A percentile compares a stretch with the other conserved stretches of the same genome.
Evolutionary conservation across 1,140 invertebrate species (phyloP).

Genomic region (Drosophila nikananu): DNA sequence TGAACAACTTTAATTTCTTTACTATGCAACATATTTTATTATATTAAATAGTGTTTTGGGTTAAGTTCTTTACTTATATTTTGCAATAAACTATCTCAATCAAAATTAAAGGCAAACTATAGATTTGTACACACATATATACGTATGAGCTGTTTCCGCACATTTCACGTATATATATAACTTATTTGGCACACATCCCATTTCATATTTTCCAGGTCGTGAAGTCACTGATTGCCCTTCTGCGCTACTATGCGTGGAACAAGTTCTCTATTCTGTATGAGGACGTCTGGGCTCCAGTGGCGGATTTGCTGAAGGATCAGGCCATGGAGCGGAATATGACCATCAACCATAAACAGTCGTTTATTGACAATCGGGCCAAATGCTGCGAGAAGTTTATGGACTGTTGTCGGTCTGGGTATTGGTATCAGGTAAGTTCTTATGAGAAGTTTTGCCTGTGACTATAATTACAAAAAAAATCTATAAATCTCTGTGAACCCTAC

Average conservation of each 20-base stretch:
- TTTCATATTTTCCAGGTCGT: slow-evolving; percentile 89
- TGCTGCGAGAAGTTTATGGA: slow-evolving; percentile 91
- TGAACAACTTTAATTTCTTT: neutral
- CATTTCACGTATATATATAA: too few species aligned
- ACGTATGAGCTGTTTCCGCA: neutral
- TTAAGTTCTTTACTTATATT: too few species aligned
- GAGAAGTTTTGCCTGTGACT: neutral
- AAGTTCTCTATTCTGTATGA: slow-evolving; percentile 97
- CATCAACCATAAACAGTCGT: slow-evolving; percentile 90
- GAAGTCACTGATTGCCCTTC: slow-evolving; percentile 95
- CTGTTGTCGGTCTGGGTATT: slow-evolving; percentile 91
- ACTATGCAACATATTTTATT: neutral
- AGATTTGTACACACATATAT: neutral
- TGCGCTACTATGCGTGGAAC: slow-evolving; percentile 96
- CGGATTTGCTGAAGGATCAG: slow-evolving; percentile 90
- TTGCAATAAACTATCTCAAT: too few species aligned
- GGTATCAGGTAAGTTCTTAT: slow-evolving; percentile 88
- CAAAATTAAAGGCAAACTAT: neutral
- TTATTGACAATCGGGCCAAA: slow-evolving; percentile 88
- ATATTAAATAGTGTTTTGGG: neutral
- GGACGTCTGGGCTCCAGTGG: slow-evolving; percentile 91
- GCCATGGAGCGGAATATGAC: slow-evolving; percentile 92
- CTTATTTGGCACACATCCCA: neutral
- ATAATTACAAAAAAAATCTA: neutral
- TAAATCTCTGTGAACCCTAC: too few species aligned